Conservation (phyloP, 2,888 invertebrate genomes). For the Pomacea canaliculata region DNA sequence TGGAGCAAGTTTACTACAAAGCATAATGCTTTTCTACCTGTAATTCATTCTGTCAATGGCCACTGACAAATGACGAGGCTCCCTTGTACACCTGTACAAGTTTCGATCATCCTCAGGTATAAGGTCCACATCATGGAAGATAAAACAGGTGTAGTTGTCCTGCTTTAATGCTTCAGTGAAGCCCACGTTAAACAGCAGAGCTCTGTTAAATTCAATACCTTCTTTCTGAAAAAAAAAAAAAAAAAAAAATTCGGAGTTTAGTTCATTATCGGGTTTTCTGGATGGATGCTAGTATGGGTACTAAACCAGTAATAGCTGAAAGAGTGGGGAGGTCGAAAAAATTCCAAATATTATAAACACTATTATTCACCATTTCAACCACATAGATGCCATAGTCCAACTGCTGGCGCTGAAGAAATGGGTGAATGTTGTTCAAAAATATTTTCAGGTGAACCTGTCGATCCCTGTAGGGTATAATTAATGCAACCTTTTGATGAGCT, state of each 20-base stretch:
- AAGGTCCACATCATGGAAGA: conserved; percentile 96
- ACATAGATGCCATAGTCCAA: conserved; percentile 94
- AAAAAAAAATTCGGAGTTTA: background rate
- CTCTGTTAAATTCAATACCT: conserved; percentile 82
- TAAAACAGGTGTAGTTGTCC: conserved; percentile 83
- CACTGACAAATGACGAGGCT: conserved; percentile 93
- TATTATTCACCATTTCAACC: conserved; percentile 85
- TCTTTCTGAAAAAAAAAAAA: conserved; percentile 37
- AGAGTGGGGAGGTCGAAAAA: conserved; percentile 8
- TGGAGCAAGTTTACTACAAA: too few species aligned
- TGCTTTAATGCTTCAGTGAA: conserved; percentile 88
- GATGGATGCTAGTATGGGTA: background rate
- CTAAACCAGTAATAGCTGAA: conserved; percentile 34
- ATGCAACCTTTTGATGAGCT: conserved; percentile 84
- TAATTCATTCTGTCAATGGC: conserved; percentile 83
- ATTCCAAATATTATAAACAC: background rate
- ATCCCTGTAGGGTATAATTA: conserved; percentile 92
- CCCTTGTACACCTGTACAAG: conserved; percentile 89
- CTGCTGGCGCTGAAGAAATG: conserved; percentile 90
- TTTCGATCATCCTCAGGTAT: conserved; percentile 93
- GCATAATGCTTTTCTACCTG: conserved; percentile 49
- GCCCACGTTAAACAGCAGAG: conserved; percentile 96
- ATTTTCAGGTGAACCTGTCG: conserved; percentile 86
- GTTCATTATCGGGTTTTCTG: background rate
- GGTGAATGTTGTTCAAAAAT: conserved; percentile 93